Percentiles rank a stretch among this genome's conserved stretches.
Evolutionary conservation across 2,797 vertebrate species (phyloP).

Genomic region (Sparus aurata): DNA sequence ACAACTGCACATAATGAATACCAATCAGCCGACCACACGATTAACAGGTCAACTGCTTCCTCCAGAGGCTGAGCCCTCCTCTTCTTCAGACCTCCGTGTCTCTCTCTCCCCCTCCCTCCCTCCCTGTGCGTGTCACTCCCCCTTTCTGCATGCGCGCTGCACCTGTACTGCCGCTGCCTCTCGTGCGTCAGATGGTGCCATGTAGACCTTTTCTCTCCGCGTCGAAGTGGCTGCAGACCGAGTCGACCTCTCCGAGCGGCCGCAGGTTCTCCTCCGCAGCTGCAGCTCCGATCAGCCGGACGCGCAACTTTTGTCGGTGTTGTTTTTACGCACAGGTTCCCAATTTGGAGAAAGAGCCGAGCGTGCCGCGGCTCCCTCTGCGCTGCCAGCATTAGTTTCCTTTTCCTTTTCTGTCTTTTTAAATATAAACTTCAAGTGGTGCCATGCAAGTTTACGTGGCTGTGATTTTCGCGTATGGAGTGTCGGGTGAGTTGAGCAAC

Average conservation of each 20-base stretch:
- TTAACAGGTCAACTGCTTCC: background rate
- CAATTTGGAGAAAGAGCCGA: background rate
- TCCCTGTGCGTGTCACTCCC: background rate
- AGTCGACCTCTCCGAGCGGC: constrained; percentile 9
- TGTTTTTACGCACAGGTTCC: constrained; percentile 27
- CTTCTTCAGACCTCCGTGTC: background rate
- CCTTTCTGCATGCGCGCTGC: constrained; percentile 10
- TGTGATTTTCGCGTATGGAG: constrained; percentile 64
- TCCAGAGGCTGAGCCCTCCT: background rate
- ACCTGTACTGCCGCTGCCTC: constrained; percentile 40
- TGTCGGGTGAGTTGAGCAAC: constrained; percentile 71
- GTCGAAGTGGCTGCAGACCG: constrained; percentile 25
- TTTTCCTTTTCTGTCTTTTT: no score
- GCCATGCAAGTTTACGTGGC: constrained; percentile 72
- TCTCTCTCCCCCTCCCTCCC: background rate
- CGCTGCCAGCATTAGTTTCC: no score
- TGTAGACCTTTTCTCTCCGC: background rate
- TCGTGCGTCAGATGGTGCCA: constrained; percentile 59
- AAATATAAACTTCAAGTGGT: background rate
- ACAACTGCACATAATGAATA: background rate
- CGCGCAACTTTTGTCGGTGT: constrained; percentile 41
- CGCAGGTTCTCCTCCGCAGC: background rate
- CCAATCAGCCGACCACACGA: background rate
- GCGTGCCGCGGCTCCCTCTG: background rate
- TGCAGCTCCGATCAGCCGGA: background rate